phyloP scores from a whole-genome alignment of 2,113 vertebrate genomes.

The Perca fluviatilis region DNA sequence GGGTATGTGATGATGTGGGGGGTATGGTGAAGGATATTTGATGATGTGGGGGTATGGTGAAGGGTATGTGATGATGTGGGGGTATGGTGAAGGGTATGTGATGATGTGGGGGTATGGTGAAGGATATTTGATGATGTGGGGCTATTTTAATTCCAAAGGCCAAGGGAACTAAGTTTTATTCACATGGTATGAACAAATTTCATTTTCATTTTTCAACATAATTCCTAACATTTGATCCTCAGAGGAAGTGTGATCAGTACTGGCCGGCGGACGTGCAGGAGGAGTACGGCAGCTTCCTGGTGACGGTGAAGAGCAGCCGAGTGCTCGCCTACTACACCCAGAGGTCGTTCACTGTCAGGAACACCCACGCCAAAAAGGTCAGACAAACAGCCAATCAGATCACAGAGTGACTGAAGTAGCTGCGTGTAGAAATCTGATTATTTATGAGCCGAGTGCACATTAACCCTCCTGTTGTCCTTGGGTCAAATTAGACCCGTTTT shows the following conservation, averaged over 20 bases:
- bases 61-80: too few relatives aligned
- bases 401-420: background rate
- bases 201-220: background rate
- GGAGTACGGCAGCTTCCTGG: constrained; percentile 92
- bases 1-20: too few relatives aligned
- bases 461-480: too few relatives aligned
- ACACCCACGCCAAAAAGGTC: constrained; percentile 93
- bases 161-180: background rate
- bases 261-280: constrained; percentile 94
- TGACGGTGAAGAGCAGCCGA: constrained; percentile 89
- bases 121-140: too few relatives aligned
- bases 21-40: too few relatives aligned
- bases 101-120: too few relatives aligned
- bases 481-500: too few relatives aligned
- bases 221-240: constrained; percentile 18
- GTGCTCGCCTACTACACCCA: constrained; percentile 92
- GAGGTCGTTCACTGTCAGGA: constrained; percentile 91
- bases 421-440: too few relatives aligned
- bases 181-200: background rate
- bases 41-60: too few relatives aligned
- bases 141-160: too few relatives aligned
- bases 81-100: too few relatives aligned
- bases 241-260: constrained; percentile 99
- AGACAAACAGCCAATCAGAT: constrained; percentile 11
- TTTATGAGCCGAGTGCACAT: too few relatives aligned